phyloP scores from a whole-genome alignment of 1,140 invertebrate species.

The Pissodes strobi region DNA sequence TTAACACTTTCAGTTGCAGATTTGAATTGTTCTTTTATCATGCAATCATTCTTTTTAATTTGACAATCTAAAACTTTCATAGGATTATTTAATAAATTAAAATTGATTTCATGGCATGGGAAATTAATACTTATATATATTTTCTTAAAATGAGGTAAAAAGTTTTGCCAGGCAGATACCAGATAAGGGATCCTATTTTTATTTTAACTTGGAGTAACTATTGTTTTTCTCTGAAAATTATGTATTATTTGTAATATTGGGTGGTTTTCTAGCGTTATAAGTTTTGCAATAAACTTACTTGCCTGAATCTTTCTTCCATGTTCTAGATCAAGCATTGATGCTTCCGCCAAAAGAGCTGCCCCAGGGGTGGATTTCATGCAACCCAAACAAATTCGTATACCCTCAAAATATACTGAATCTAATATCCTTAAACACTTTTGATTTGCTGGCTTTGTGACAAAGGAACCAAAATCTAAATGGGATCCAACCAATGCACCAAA shows the following conservation, averaged over 20 bases:
- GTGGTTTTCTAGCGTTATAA: slow-evolving; percentile 2
- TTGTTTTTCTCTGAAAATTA: background rate
- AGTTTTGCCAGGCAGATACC: background rate
- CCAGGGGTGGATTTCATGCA: background rate
- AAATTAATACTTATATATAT: background rate
- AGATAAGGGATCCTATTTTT: background rate
- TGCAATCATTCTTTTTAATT: background rate
- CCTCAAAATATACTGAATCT: slow-evolving; percentile 16
- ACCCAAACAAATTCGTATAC: background rate
- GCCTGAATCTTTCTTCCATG: slow-evolving; percentile 7
- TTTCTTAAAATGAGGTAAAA: background rate
- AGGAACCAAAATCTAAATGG: no score
- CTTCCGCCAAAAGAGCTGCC: background rate
- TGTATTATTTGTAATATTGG: slow-evolving; percentile 10
- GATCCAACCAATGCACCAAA: no score
- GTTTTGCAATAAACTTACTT: slow-evolving; percentile 21
- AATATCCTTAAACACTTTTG: slow-evolving; percentile 6
- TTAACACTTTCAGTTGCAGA: no score
- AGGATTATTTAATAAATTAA: background rate
- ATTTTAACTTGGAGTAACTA: background rate
- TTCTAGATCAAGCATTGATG: background rate
- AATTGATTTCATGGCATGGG: slow-evolving; percentile 10
- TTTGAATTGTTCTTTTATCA: no score
- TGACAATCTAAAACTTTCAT: background rate
- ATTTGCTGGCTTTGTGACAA: no score